A percentile compares a stretch with the other conserved stretches of the same genome.
These are phyloP conservation scores for Aphis craccivora DNA, from an alignment of 1,140 invertebrate genomes.

Conservation along the genomic window DNA sequence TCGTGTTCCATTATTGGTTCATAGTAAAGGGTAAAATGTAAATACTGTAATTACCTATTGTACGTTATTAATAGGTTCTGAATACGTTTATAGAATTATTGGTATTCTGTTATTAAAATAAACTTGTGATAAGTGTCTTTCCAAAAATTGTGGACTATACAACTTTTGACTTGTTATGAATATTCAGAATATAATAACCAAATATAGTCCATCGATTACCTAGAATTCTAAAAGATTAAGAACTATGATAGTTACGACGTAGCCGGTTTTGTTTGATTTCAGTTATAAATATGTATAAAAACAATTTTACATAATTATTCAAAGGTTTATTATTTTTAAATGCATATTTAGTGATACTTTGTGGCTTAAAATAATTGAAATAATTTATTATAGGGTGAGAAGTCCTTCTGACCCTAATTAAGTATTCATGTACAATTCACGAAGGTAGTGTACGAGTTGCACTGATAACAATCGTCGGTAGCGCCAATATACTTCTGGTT, in stretches of 20 bases:
- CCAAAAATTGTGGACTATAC: not conserved
- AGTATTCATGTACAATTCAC: too few species aligned
- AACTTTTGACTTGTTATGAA: not conserved
- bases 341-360: too few species aligned
- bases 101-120: not conserved
- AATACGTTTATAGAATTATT: not conserved
- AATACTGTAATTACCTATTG: not conserved
- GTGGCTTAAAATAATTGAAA: too few species aligned
- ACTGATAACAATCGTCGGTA: too few species aligned
- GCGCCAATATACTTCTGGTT: not conserved
- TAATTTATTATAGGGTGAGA: too few species aligned
- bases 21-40: too few species aligned
- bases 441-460: too few species aligned
- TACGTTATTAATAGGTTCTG: not conserved
- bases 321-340: too few species aligned
- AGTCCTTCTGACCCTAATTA: too few species aligned
- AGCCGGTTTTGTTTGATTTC: too few species aligned
- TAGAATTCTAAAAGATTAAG: not conserved
- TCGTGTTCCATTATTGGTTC: not conserved
- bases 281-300: too few species aligned
- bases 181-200: not conserved
- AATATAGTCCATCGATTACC: not conserved
- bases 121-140: not conserved
- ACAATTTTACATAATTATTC: too few species aligned
- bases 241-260: not conserved